Evolutionary conservation across 2,797 vertebrate species (phyloP).

Genomic region (Zenarchopterus dispar): DNA sequence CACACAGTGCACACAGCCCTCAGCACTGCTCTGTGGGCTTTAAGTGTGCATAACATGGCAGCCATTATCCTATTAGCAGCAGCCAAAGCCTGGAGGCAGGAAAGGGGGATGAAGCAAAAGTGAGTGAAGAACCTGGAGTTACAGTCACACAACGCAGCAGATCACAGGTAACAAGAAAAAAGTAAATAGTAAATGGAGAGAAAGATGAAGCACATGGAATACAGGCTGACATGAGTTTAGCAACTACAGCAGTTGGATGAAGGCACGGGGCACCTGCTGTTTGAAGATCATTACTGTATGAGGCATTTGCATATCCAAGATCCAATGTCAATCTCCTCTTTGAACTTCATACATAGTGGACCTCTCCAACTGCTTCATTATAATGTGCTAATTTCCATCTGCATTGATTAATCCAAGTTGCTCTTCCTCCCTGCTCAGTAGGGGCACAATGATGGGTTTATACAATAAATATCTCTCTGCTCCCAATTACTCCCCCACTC

Average conservation of each 20-base stretch:
- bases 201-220: not conserved
- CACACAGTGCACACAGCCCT: slow-evolving; percentile 42
- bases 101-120: not conserved
- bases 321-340: slow-evolving; percentile 70
- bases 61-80: slow-evolving; percentile 85
- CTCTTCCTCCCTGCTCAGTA: slow-evolving; percentile 62
- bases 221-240: slow-evolving; percentile 18
- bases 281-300: slow-evolving; percentile 32
- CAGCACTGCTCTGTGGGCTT: slow-evolving; percentile 67
- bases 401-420: slow-evolving; percentile 78
- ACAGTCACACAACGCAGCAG: slow-evolving; percentile 14
- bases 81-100: slow-evolving; percentile 65
- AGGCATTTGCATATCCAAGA: slow-evolving; percentile 43
- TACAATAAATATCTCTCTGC: slow-evolving; percentile 53
- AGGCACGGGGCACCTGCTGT: slow-evolving; percentile 4
- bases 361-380: slow-evolving; percentile 74
- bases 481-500: slow-evolving; percentile 20
- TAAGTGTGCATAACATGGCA: slow-evolving; percentile 84
- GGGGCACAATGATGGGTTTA: slow-evolving; percentile 55
- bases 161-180: slow-evolving; percentile 3
- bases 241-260: slow-evolving; percentile 5
- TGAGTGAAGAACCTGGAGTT: slow-evolving; percentile 18
- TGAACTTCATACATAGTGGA: slow-evolving; percentile 76
- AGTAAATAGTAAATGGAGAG: slow-evolving; percentile 14
- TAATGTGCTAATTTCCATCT: slow-evolving; percentile 83